A percentile compares a stretch with the other conserved stretches of the same genome.
These are phyloP conservation scores for Venustoraphidia nigricollis DNA, from an alignment of 2,888 invertebrate genomes.

Conservation along the genomic window DNA sequence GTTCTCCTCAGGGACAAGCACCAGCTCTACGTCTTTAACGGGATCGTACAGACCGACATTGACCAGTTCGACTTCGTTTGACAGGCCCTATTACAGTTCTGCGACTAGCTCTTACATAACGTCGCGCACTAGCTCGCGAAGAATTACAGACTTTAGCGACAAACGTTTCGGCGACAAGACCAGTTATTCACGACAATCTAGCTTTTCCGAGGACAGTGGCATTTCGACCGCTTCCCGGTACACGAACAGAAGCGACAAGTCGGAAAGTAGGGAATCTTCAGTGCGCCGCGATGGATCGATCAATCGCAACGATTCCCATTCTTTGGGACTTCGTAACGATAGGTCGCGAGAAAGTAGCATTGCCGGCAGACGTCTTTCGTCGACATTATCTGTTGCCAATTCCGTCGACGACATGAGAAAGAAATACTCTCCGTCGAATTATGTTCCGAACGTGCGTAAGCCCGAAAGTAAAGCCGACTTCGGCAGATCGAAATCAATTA, in stretches of 20 bases:
- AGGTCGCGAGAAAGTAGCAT: slow-evolving; percentile 12
- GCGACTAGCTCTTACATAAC: slow-evolving; percentile 27
- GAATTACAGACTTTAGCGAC: slow-evolving; percentile 23
- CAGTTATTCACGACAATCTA: slow-evolving; percentile 28
- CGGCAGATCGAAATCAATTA: slow-evolving; percentile 36
- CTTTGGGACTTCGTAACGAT: slow-evolving; percentile 8
- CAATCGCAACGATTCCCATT: slow-evolving; percentile 39
- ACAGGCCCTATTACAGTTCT: slow-evolving; percentile 37
- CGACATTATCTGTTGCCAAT: slow-evolving; percentile 20
- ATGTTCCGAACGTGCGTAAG: slow-evolving; percentile 39
- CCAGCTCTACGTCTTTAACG: slow-evolving; percentile 23
- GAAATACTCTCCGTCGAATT: slow-evolving; percentile 61
- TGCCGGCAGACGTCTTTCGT: slow-evolving; percentile 10
- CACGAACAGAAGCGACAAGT: not conserved
- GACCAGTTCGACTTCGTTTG: slow-evolving; percentile 32
- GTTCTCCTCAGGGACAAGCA: slow-evolving; percentile 26
- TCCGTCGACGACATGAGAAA: slow-evolving; percentile 49
- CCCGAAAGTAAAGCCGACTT: slow-evolving; percentile 14
- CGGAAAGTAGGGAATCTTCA: slow-evolving; percentile 1
- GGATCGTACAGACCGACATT: slow-evolving; percentile 31
- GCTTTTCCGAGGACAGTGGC: slow-evolving; percentile 33
- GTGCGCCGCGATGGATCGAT: slow-evolving; percentile 28
- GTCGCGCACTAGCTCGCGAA: slow-evolving; percentile 21
- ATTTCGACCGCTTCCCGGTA: slow-evolving; percentile 24
- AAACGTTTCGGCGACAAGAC: slow-evolving; percentile 25